Percentiles rank a stretch among this genome's conserved stretches.
Conservation (phyloP, 2,797 vertebrate genomes). For the Ctenopoma kingsleyae region DNA sequence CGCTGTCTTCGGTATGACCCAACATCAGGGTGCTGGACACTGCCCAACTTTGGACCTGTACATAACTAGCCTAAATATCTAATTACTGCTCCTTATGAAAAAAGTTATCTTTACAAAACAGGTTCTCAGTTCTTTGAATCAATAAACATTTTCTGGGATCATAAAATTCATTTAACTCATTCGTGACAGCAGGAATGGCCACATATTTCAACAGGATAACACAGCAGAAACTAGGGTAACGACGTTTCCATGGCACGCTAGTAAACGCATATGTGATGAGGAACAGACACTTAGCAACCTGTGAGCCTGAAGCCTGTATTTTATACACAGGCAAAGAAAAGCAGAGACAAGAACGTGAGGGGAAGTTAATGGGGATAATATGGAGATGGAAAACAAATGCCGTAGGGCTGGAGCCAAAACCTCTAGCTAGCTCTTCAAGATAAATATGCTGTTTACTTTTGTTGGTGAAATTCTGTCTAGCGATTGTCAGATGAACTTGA, state of each 20-base stretch:
- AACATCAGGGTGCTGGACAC: conserved; percentile 15
- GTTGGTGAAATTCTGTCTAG: background rate
- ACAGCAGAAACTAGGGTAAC: background rate
- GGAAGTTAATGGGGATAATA: conserved; percentile 58
- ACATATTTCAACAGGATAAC: conserved; percentile 3
- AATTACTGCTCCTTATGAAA: background rate
- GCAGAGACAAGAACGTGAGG: conserved; percentile 53
- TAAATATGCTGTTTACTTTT: conserved; percentile 13
- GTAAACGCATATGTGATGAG: conserved; percentile 41
- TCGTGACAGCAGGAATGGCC: conserved; percentile 7
- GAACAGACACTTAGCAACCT: conserved; percentile 59
- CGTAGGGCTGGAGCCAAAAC: conserved; percentile 33
- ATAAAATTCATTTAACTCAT: conserved; percentile 8
- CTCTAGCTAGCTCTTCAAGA: conserved; percentile 14
- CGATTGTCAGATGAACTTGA: conserved; percentile 5
- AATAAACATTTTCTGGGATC: background rate
- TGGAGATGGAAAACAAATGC: conserved; percentile 56
- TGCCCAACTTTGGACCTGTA: conserved; percentile 4
- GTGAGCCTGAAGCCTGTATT: conserved; percentile 53
- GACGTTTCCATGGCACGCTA: conserved; percentile 1
- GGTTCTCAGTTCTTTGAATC: conserved; percentile 12
- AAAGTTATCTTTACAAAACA: background rate
- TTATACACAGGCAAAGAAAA: conserved; percentile 6
- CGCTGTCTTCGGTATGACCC: conserved; percentile 18
- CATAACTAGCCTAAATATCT: conserved; percentile 11